Percentiles rank a stretch among this genome's conserved stretches.
These are phyloP conservation scores for Drosophila yooni DNA, from an alignment of 2,888 invertebrate genomes.

Conservation along the genomic window DNA sequence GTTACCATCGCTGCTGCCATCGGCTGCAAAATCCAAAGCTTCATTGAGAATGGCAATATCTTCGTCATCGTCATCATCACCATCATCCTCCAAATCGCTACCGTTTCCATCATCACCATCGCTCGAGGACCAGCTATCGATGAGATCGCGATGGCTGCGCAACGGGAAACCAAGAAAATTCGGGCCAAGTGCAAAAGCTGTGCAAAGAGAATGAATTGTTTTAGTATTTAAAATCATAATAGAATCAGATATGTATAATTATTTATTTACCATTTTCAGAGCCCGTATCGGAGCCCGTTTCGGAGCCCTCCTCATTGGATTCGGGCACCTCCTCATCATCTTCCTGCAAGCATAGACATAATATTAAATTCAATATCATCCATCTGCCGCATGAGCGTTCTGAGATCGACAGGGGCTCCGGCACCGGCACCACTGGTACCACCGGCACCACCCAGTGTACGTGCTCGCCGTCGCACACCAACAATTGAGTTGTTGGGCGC, in stretches of 20 bases:
- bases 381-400: slow-evolving; percentile 69
- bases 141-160: slow-evolving; percentile 65
- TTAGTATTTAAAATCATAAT: not conserved
- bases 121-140: slow-evolving; percentile 46
- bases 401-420: slow-evolving; percentile 49
- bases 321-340: slow-evolving; percentile 88
- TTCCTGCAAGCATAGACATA: slow-evolving; percentile 85
- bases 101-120: slow-evolving; percentile 61
- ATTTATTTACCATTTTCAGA: slow-evolving; percentile 77
- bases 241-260: not conserved
- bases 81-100: slow-evolving; percentile 58
- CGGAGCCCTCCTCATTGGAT: slow-evolving; percentile 86
- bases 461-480: slow-evolving; percentile 76
- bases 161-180: slow-evolving; percentile 72
- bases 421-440: slow-evolving; percentile 22
- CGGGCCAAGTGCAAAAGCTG: slow-evolving; percentile 65
- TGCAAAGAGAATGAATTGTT: not conserved
- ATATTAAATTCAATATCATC: slow-evolving; percentile 79
- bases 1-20: slow-evolving; percentile 63
- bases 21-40: slow-evolving; percentile 52
- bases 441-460: slow-evolving; percentile 66
- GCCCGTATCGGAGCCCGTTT: slow-evolving; percentile 84
- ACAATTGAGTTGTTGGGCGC: slow-evolving; percentile 75
- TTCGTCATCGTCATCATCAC: slow-evolving; percentile 48
- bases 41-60: slow-evolving; percentile 51